Evolutionary conservation across 1,140 invertebrate species (phyloP), one percentile per base, ranked within the genome.

Genomic region (Drosophila takahashii): DNA sequence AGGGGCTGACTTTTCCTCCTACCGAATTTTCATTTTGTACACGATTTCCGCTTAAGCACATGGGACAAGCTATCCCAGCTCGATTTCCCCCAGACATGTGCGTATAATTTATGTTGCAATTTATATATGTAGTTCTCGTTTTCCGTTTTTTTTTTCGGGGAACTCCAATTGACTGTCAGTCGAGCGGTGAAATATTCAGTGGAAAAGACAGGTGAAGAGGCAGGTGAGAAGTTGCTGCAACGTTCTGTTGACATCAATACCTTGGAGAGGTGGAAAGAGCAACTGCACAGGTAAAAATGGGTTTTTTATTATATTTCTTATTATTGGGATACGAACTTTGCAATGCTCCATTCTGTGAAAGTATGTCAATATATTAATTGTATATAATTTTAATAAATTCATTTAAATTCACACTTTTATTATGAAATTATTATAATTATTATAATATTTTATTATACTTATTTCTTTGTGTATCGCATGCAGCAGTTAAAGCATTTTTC

Each of bases 91-190:
- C 32, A 57, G 44, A 51, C 57, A 56, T 52, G 54, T 76, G 83
- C 79, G 75, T 89, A 79, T 79, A 83, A 83, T 83, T 83, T 83
- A 89, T 83, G 71, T 76, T 77, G 71, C 71, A 83, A 87, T 87
- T 79, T 89, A 87, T 79, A 83, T 72, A 61, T 83, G 64, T 58
- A 57, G 51, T 22, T 52, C 77, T 75, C 44, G 64, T 66, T 37
- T 64, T 56, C 32, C 0, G n/a, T 36, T 9, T 9, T 18, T n/a
- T 27, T 36, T 29, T 29, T 36, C 11, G 22, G 27, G 39, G 52
- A 67, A 74, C 72, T 83, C 44, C 74, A 79, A 86, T 89, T 78
- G 83, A 87, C 75, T 85, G 66, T 29, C 79, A 75, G 42, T 69
- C 36, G 27, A 51, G 52, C 8, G 42, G 52, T 52, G 26, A 36